phyloP scores from a whole-genome alignment of 1,140 invertebrate genomes.

The Meloidogyne hapla region DNA sequence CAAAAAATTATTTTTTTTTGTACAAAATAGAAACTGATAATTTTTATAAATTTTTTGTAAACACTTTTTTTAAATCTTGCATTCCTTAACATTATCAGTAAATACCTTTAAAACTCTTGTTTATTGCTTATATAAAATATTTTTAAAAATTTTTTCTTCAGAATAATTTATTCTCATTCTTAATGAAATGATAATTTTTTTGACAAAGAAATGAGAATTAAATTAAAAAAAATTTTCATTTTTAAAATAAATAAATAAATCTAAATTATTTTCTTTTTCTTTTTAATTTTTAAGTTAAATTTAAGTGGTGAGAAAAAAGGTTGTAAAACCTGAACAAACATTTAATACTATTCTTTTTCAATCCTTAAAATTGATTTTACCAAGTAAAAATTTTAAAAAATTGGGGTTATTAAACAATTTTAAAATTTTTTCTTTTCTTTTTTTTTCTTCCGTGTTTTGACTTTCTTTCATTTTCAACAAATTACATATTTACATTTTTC shows the following conservation, averaged over 20 bases:
- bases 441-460: too few relatives aligned
- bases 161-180: too few relatives aligned
- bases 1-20: background rate
- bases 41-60: background rate
- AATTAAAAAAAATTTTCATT: too few relatives aligned
- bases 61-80: background rate
- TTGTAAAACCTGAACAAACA: constrained; percentile 1
- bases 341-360: background rate
- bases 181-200: too few relatives aligned
- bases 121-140: background rate
- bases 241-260: background rate
- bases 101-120: background rate
- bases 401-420: background rate
- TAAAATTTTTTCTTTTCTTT: too few relatives aligned
- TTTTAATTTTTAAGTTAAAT: constrained; percentile 1
- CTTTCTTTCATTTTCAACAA: too few relatives aligned
- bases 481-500: too few relatives aligned
- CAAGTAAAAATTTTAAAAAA: background rate
- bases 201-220: too few relatives aligned
- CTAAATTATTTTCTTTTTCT: background rate
- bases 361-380: background rate
- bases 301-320: background rate
- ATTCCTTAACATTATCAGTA: background rate
- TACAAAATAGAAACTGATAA: background rate
- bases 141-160: background rate